A percentile compares a stretch with the other conserved stretches of the same genome.
Conservation (phyloP, 2,113 vertebrate species). For the Bos indicus region DNA sequence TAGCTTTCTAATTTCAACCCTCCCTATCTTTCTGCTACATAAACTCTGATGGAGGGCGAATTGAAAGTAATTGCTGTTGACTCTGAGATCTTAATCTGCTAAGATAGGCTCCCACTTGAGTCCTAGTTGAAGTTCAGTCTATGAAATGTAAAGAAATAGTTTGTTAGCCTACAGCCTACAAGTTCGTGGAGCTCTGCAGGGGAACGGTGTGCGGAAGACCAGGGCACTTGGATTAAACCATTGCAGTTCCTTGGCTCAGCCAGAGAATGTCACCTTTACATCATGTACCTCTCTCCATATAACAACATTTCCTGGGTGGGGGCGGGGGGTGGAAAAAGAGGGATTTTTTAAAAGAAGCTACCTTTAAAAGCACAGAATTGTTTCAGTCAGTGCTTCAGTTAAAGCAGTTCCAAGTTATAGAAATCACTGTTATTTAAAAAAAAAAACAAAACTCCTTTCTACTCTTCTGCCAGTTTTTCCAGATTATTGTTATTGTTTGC, state of each 20-base stretch:
- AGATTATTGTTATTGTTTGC: neutral
- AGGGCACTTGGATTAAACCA: neutral
- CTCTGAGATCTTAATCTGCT: neutral
- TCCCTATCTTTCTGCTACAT: neutral
- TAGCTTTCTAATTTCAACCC: neutral
- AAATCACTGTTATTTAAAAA: neutral
- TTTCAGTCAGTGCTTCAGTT: neutral
- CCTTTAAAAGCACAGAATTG: neutral
- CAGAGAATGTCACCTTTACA: conserved; percentile 14
- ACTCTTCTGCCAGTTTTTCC: neutral
- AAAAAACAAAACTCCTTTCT: neutral
- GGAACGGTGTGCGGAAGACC: neutral
- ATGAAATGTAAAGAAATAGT: neutral
- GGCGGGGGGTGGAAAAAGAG: neutral
- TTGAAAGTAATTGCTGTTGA: neutral
- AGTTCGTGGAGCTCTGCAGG: neutral
- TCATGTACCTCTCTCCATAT: neutral
- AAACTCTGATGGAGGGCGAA: neutral
- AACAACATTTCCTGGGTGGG: neutral
- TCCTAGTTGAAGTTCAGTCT: neutral
- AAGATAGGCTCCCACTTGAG: neutral
- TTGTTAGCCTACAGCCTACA: neutral
- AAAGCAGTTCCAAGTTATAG: neutral
- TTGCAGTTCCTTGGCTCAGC: conserved; percentile 10
- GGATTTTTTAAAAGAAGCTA: conserved; percentile 34